Base-by-base conservation (phyloP, 2,797 vertebrate genomes). In the Myotis myotis region DNA sequence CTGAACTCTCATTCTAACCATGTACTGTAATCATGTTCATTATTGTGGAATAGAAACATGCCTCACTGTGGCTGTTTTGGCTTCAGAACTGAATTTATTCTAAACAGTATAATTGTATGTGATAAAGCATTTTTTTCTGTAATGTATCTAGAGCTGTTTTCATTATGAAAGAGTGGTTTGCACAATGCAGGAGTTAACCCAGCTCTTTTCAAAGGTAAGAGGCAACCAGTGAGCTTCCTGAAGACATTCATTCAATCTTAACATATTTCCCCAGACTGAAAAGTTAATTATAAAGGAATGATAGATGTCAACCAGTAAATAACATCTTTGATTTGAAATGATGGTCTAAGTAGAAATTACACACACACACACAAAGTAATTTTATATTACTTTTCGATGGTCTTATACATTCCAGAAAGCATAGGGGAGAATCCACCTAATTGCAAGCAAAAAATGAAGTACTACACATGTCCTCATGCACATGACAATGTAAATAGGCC, bases 241-340 rank as follows among this genome's bases (percentile, higher is more conserved):
- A 76, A 95, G 28, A 83, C 15, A 66, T 11, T 71, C 19, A 20
- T 22, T 94, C 70, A 79, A 38, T 68, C 38, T 62, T 84, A 51
- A 88, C 76, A 74, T 81, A 53, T 53, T 80, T 96, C 44, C 25
- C n/a, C 49, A 78, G 74, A 78, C 23, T 85, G 71, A 93, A 88
- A 82, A 84, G 23, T 49, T 71, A 79, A 53, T 89, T 95, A 84
- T 70, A 72, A 75, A 75, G 41, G 19, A 88, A 88, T 71, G 11
- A 25, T 72, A 23, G n/a, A 6, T 82, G 30, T 47, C 30, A 95
- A 36, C 33, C 5, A 87, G 33, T 36, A 70, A 38, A 89, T 80
- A 78, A 0, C 19, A 86, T 82, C 60, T 64, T 68, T 57, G 9
- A 62, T 64, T 88, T 80, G 49, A 92, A 89, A 84, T 84, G 76